These are phyloP conservation scores for Aulostomus chinensis DNA, from an alignment of 2,797 vertebrate genomes.

Conservation along the genomic window DNA sequence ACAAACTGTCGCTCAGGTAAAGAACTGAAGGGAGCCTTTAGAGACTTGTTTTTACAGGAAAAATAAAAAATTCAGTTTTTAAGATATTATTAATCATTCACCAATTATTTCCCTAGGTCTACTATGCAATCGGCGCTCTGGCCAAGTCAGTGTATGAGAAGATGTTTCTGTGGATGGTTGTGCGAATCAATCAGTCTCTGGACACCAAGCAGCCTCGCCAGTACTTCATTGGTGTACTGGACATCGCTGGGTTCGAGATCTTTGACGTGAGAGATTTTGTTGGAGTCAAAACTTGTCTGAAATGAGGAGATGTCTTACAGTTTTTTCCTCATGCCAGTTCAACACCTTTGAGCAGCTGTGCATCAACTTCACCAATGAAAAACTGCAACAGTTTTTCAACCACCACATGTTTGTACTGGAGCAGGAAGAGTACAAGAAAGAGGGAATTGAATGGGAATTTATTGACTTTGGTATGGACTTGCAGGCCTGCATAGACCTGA, in stretches of 20 bases:
- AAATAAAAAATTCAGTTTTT: too few species aligned
- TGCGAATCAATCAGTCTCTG: constrained; percentile 87
- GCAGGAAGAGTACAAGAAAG: constrained; percentile 84
- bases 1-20: constrained; percentile 89
- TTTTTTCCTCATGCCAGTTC: constrained; percentile 83
- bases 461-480: too few species aligned
- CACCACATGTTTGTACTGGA: constrained; percentile 88
- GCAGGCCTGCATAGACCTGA: constrained; percentile 82
- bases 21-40: not conserved
- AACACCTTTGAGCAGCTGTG: constrained; percentile 90
- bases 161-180: constrained; percentile 90
- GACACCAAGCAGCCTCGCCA: constrained; percentile 87
- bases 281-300: constrained; percentile 1
- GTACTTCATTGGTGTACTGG: too few species aligned
- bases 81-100: too few species aligned
- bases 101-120: too few species aligned
- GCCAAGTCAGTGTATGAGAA: constrained; percentile 86
- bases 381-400: constrained; percentile 88
- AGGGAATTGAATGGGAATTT: constrained; percentile 81
- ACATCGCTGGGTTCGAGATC: constrained; percentile 89
- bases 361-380: constrained; percentile 90
- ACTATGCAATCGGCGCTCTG: constrained; percentile 83
- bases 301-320: constrained; percentile 47
- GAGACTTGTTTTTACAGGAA: too few species aligned
- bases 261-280: constrained; percentile 79